These are phyloP conservation scores for Probaryconus sp. DNA, from an alignment of 1,140 invertebrate genomes.

Conservation along the genomic window DNA sequence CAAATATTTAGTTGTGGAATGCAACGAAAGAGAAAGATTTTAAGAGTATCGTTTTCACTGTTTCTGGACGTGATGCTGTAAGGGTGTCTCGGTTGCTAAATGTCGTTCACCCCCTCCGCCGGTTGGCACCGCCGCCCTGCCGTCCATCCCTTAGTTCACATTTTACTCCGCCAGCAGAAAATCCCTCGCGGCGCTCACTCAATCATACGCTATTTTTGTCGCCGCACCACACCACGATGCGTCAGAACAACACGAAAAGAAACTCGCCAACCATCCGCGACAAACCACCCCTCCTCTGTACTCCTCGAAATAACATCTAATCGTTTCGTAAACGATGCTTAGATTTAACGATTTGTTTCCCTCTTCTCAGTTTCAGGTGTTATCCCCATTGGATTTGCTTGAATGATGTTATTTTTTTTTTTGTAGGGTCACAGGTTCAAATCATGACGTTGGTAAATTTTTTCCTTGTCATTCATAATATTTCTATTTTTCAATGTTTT, in stretches of 20 bases:
- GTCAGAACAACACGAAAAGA: conserved; percentile 66
- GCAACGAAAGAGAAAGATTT: conserved; percentile 26
- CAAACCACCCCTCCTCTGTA: conserved; percentile 29
- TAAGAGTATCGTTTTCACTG: conserved; percentile 51
- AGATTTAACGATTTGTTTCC: conserved; percentile 45
- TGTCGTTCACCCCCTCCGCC: conserved; percentile 67
- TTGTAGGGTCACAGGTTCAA: too few relatives aligned
- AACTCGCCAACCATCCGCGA: conserved; percentile 65
- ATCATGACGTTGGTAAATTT: too few relatives aligned
- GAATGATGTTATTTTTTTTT: too few relatives aligned
- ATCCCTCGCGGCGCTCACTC: conserved; percentile 77
- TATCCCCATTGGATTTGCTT: too few relatives aligned
- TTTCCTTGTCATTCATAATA: too few relatives aligned
- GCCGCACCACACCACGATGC: conserved; percentile 40
- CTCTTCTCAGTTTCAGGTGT: too few relatives aligned
- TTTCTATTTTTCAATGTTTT: too few relatives aligned
- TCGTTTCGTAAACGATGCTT: conserved; percentile 65
- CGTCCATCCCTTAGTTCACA: conserved; percentile 41
- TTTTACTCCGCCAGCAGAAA: conserved; percentile 67
- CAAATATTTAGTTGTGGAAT: conserved; percentile 37
- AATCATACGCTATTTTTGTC: conserved; percentile 77
- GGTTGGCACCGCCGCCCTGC: conserved; percentile 21
- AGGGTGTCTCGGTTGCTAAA: conserved; percentile 63
- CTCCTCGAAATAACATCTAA: conserved; percentile 60
- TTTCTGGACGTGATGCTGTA: conserved; percentile 29